phyloP scores from a whole-genome alignment of 2,888 invertebrate genomes.

The Pterobdella sp. region DNA sequence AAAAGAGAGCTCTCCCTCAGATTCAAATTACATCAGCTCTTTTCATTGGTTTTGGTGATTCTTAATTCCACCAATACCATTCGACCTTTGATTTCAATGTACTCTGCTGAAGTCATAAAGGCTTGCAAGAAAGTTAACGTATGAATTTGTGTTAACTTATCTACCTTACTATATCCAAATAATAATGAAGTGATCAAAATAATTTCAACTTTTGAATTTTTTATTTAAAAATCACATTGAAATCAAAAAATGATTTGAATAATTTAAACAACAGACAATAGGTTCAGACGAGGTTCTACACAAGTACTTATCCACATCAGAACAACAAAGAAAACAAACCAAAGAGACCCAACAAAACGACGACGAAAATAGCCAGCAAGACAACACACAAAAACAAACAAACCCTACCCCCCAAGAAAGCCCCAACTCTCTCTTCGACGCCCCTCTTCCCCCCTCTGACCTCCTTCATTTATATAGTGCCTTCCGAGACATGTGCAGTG shows the following conservation, averaged over 20 bases:
- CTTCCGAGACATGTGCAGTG: slow-evolving; percentile 18
- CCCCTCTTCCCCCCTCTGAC: not conserved
- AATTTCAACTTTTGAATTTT: not conserved
- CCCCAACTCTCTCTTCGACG: too few relatives aligned
- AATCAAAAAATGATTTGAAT: not conserved
- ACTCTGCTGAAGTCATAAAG: slow-evolving; percentile 1
- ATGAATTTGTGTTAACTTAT: not conserved
- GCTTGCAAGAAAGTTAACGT: slow-evolving; percentile 2
- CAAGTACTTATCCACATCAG: not conserved
- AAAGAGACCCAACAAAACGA: not conserved
- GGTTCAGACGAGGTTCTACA: not conserved
- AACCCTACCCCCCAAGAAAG: not conserved
- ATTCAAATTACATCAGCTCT: not conserved
- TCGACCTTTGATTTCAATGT: not conserved
- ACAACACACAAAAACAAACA: not conserved
- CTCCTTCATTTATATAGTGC: not conserved
- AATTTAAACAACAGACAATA: not conserved
- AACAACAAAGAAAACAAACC: not conserved
- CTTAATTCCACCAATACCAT: not conserved
- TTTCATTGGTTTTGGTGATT: slow-evolving; percentile 10
- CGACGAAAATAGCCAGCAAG: not conserved
- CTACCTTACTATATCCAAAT: not conserved
- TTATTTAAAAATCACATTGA: not conserved
- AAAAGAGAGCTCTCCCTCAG: slow-evolving; percentile 2
- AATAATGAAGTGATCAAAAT: not conserved